phyloP scores from a whole-genome alignment of 2,113 vertebrate genomes.

The Alligator sinensis region DNA sequence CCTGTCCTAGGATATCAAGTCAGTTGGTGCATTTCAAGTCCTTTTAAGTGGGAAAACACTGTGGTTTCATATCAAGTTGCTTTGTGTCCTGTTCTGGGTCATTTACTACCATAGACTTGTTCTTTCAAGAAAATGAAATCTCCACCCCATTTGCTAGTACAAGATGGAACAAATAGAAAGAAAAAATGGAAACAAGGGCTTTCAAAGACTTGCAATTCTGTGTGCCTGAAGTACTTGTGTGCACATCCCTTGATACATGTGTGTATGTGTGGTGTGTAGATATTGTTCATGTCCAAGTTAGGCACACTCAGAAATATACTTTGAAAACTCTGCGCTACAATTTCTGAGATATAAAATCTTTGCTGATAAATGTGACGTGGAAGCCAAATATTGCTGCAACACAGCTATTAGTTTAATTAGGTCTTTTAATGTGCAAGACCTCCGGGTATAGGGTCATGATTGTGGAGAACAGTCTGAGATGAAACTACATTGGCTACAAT shows the following conservation, averaged over 20 bases:
- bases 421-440: not conserved
- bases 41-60: not conserved
- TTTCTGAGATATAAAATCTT: not conserved
- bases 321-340: not conserved
- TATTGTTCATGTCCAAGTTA: not conserved
- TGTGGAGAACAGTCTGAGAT: not conserved
- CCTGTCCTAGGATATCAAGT: not conserved
- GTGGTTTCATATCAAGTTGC: not conserved
- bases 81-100: not conserved
- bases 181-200: not conserved
- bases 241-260: rapidly evolving
- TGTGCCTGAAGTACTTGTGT: too few relatives aligned
- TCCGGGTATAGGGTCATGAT: not conserved
- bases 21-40: not conserved
- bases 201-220: not conserved
- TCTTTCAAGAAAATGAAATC: not conserved
- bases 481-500: not conserved
- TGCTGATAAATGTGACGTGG: rapidly evolving
- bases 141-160: not conserved
- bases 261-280: not conserved
- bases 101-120: not conserved
- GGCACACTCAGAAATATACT: rapidly evolving
- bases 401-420: not conserved
- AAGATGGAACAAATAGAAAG: not conserved
- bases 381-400: not conserved